Evolutionary conservation across 2,888 invertebrate genomes (phyloP), one percentile per base, ranked within the genome.

Genomic region (Nomada ferruginata): DNA sequence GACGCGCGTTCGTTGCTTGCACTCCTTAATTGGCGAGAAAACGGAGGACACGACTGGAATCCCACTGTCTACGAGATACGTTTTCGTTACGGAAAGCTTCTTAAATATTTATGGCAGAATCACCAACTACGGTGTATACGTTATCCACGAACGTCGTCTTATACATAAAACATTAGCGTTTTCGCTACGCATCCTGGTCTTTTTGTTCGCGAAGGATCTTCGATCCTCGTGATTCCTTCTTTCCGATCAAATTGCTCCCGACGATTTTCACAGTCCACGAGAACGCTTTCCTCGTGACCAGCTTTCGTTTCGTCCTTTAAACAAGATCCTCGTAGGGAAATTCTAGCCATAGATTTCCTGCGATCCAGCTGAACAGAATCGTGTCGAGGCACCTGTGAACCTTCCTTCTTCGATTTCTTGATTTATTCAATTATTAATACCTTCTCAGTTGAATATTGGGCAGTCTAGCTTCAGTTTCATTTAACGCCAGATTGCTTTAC

Each of bases 81-180:
- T 84, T 88, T 89, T 86, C 53, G 85, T 89, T 88, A 84, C 85
- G 66, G 44, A 20, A n/a, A 74, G 44, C 87, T 89, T 86, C 85
- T 90, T 84, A 90, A 90, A 90, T 90, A 90, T 90, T 90, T 89
- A 90, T 90, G 83, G 69, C 59, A 55, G 69, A 86, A 79, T 84
- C 76, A 69, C 26, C 63, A 64, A 71, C 76, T 36, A 50, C 82
- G 75, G 76, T 80, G 63, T 83, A 70, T 65, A 80, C 66, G 68
- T 64, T 63, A 70, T 80, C 73, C 76, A 61, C 81, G 82, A 68
- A 76, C 76, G 75, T 72, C 77, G 76, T 60, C 79, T 78, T 83
- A 88, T 89, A 87, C 82, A 85, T 86, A 86, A 87, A 87, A 85
- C 79, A 87, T 88, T 71, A 59, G 73, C 69, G 73, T 76, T 78